Conservation (phyloP, 2,797 vertebrate species). For the Euphonia xanthogaster region DNA sequence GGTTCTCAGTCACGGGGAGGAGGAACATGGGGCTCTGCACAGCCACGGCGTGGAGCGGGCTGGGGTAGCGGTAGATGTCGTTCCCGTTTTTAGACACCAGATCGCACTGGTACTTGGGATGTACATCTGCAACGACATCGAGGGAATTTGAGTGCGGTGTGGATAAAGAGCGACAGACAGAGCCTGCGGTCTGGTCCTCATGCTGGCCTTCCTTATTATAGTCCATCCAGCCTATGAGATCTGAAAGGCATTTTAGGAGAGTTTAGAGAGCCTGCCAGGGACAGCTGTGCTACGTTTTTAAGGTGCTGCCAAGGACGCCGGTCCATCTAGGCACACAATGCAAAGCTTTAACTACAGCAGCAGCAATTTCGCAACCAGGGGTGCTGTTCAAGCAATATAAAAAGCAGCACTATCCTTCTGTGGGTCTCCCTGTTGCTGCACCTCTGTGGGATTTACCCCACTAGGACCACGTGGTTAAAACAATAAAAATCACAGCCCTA, state of each 20-base stretch:
- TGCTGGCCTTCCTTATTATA: slow-evolving; percentile 80
- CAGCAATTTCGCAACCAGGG: neutral
- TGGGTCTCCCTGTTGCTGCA: neutral
- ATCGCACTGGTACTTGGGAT: slow-evolving; percentile 87
- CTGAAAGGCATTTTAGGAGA: slow-evolving; percentile 77
- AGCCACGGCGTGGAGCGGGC: slow-evolving; percentile 88
- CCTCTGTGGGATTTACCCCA: neutral
- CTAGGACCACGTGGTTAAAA: neutral
- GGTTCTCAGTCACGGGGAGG: slow-evolving; percentile 72
- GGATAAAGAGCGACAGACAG: slow-evolving; percentile 76
- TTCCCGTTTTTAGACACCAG: slow-evolving; percentile 86
- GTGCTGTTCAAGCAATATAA: neutral
- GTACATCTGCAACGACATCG: slow-evolving; percentile 79
- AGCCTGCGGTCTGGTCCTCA: slow-evolving; percentile 76
- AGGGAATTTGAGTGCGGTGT: slow-evolving; percentile 80
- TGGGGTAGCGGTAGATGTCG: slow-evolving; percentile 88
- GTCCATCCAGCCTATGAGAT: slow-evolving; percentile 85
- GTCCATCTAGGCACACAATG: neutral
- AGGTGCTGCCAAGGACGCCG: neutral
- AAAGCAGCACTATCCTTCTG: neutral
- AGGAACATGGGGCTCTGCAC: slow-evolving; percentile 89
- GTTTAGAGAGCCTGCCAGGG: slow-evolving; percentile 55
- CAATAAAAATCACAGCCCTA: neutral
- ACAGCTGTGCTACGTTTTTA: neutral
- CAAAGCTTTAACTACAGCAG: neutral